Evolutionary conservation across 2,888 invertebrate genomes (phyloP).

Genomic region (Diarsia dahlii): DNA sequence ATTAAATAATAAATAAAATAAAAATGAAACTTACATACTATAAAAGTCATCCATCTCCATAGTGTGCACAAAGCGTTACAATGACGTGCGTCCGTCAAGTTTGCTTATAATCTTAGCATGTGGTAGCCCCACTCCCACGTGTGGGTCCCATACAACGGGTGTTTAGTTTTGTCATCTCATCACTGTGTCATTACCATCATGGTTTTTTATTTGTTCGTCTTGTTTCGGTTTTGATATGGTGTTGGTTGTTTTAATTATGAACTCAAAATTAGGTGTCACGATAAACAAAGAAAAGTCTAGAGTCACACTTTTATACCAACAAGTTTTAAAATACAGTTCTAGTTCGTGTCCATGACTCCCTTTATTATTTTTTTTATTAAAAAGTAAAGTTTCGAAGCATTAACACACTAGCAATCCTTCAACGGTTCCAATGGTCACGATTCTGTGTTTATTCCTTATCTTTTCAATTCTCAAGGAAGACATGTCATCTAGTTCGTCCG

Average conservation of each 20-base stretch:
- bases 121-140: slow-evolving; percentile 59
- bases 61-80: slow-evolving; percentile 43
- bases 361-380: no score
- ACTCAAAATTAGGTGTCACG: not conserved
- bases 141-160: slow-evolving; percentile 39
- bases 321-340: not conserved
- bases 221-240: slow-evolving; percentile 13
- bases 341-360: no score
- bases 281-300: not conserved
- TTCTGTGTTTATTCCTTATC: no score
- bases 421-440: no score
- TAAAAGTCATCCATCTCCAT: slow-evolving; percentile 1
- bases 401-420: no score
- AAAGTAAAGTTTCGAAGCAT: no score
- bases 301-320: no score
- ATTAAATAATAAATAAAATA: not conserved
- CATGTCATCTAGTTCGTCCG: no score
- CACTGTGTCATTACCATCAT: slow-evolving; percentile 38
- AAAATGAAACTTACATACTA: not conserved
- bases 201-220: slow-evolving; percentile 37
- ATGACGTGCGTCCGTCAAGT: slow-evolving; percentile 25
- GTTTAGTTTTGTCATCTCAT: slow-evolving; percentile 58
- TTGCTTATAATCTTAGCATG: slow-evolving; percentile 57
- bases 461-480: no score
- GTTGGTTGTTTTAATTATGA: slow-evolving; percentile 12